Evolutionary conservation across 2,113 vertebrate species (phyloP).

Genomic region (Urocynchramus pylzowi): DNA sequence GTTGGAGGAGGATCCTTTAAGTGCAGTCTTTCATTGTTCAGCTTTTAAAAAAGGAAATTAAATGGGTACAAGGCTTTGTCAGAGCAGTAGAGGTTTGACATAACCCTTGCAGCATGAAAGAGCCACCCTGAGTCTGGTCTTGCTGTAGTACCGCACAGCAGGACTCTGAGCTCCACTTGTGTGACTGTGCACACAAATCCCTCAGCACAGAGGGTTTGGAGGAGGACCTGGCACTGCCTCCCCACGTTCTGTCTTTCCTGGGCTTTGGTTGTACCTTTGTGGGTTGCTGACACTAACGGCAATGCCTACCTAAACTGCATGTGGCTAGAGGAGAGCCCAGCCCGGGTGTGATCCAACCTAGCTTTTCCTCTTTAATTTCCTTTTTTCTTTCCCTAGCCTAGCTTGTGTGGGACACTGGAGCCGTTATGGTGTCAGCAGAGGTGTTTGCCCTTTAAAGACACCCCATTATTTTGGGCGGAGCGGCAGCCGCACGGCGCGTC

Average conservation of each 20-base stretch:
- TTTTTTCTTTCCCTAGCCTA: constrained; percentile 80
- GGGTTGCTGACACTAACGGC: neutral
- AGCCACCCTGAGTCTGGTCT: neutral
- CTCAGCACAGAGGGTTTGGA: neutral
- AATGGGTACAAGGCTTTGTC: constrained; percentile 23
- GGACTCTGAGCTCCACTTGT: neutral
- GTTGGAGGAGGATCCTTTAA: neutral
- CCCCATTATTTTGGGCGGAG: constrained; percentile 78
- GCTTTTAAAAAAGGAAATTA: constrained; percentile 55
- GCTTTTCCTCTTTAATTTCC: constrained; percentile 79
- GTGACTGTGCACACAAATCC: neutral
- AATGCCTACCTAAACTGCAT: constrained; percentile 50
- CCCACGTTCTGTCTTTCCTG: neutral
- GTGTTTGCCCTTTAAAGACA: constrained; percentile 80
- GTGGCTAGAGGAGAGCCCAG: constrained; percentile 58
- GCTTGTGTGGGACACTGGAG: constrained; percentile 82
- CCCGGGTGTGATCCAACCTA: constrained; percentile 45
- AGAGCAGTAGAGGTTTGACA: neutral
- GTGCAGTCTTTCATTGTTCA: neutral
- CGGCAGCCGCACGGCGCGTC: constrained; percentile 75
- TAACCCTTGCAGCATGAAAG: neutral
- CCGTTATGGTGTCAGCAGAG: constrained; percentile 81
- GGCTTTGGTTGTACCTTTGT: neutral
- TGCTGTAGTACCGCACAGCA: neutral
- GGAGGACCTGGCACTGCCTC: neutral